Conservation (phyloP, 2,113 vertebrate genomes). For the Pogonocichla stellata region DNA sequence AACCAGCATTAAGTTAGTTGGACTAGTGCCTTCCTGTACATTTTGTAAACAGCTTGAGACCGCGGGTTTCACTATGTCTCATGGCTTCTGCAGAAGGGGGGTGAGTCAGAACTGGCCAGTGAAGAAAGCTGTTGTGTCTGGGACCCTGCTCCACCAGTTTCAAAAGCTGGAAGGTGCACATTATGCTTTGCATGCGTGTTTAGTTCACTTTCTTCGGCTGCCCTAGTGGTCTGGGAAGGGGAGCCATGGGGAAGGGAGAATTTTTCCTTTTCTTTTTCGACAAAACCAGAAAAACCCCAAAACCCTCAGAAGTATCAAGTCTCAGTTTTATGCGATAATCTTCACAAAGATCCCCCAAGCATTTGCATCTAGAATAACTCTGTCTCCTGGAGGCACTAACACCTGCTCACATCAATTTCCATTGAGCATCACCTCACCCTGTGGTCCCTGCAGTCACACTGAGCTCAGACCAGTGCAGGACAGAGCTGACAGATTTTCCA, state of each 20-base stretch:
- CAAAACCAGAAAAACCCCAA: not conserved
- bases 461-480: not conserved
- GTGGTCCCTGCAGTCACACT: not conserved
- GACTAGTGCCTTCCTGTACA: not conserved
- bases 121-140: not conserved
- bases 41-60: conserved; percentile 32
- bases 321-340: not conserved
- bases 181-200: not conserved
- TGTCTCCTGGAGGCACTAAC: not conserved
- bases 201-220: not conserved
- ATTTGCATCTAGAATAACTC: not conserved
- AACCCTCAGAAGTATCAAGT: not conserved
- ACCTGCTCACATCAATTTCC: not conserved
- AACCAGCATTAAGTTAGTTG: not conserved
- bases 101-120: conserved; percentile 36
- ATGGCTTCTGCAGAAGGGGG: conserved; percentile 21
- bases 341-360: not conserved
- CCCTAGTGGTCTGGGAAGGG: not conserved
- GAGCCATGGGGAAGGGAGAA: not conserved
- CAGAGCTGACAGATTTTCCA: not conserved
- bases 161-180: not conserved
- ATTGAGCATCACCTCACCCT: not conserved
- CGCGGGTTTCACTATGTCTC: conserved; percentile 24
- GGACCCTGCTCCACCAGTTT: not conserved
- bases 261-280: not conserved